A percentile compares a stretch with the other conserved stretches of the same genome.
Evolutionary conservation across 2,797 vertebrate species (phyloP).

Genomic region (Tadarida brasiliensis): DNA sequence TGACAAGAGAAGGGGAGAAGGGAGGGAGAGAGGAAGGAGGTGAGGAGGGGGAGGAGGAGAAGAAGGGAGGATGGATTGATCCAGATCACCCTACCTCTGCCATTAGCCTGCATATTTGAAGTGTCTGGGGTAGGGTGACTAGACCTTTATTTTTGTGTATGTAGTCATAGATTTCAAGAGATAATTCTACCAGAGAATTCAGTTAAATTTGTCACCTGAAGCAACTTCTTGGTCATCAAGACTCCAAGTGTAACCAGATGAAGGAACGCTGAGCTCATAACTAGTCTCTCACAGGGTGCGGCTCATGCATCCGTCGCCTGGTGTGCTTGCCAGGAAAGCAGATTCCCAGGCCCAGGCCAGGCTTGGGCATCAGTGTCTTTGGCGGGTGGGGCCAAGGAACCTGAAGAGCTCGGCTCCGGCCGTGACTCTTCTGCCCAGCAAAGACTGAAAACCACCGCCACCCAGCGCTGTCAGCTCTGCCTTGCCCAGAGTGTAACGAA

Average conservation of each 20-base stretch:
- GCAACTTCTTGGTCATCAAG: neutral
- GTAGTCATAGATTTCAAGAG: neutral
- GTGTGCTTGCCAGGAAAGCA: neutral
- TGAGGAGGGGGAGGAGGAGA: neutral
- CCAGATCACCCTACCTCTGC: neutral
- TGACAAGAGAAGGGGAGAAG: neutral
- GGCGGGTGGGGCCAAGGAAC: too few species aligned
- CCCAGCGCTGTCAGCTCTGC: neutral
- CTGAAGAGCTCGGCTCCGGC: neutral
- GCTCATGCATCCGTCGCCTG: neutral
- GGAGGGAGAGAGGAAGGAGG: neutral
- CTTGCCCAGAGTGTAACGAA: neutral
- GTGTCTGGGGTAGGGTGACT: neutral
- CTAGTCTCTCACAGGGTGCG: neutral
- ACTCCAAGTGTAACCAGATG: neutral
- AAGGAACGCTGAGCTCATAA: neutral
- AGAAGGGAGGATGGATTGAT: neutral
- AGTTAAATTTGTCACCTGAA: constrained; percentile 38
- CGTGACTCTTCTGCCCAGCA: neutral
- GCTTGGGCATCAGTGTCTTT: neutral
- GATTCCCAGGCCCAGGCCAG: neutral
- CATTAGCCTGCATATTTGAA: neutral
- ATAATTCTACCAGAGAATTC: neutral
- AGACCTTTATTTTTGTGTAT: neutral
- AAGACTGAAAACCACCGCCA: neutral